Evolutionary conservation across 2,113 vertebrate species (phyloP).

Genomic region (Furnarius figulus): DNA sequence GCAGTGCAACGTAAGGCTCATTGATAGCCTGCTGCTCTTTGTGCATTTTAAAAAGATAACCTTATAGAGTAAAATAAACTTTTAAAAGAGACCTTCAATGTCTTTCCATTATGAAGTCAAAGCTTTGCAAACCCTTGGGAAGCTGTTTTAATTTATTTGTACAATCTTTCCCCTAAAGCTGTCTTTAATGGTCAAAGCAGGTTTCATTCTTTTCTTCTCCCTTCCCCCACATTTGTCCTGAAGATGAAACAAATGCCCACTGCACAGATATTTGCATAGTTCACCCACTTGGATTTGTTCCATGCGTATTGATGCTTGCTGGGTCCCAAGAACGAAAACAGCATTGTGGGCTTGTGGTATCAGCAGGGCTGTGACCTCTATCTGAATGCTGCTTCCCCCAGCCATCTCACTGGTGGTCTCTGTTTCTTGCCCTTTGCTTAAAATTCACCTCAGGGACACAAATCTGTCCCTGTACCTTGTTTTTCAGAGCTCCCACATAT

Average conservation of each 20-base stretch:
- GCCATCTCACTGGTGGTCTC: background rate
- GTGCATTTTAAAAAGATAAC: slow-evolving; percentile 57
- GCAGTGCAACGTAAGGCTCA: background rate
- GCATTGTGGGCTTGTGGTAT: background rate
- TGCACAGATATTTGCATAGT: background rate
- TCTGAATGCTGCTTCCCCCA: background rate
- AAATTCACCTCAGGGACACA: background rate
- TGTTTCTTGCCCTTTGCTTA: background rate
- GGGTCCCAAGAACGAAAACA: background rate
- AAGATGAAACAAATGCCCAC: background rate
- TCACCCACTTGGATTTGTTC: background rate
- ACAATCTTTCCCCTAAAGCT: background rate
- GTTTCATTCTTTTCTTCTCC: background rate
- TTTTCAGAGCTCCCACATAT: background rate
- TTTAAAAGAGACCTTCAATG: background rate
- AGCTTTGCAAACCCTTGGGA: background rate
- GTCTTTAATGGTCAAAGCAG: background rate
- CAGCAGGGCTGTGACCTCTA: background rate
- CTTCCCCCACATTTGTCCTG: background rate
- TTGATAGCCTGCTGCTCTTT: slow-evolving; percentile 48
- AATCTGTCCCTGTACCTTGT: background rate
- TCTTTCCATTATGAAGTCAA: background rate
- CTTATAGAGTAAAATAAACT: background rate
- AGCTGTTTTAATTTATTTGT: background rate
- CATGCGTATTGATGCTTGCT: background rate